Evolutionary conservation across 2,113 vertebrate genomes (phyloP), one percentile per base, ranked within the genome.

Genomic region (Phaetusa simplex): DNA sequence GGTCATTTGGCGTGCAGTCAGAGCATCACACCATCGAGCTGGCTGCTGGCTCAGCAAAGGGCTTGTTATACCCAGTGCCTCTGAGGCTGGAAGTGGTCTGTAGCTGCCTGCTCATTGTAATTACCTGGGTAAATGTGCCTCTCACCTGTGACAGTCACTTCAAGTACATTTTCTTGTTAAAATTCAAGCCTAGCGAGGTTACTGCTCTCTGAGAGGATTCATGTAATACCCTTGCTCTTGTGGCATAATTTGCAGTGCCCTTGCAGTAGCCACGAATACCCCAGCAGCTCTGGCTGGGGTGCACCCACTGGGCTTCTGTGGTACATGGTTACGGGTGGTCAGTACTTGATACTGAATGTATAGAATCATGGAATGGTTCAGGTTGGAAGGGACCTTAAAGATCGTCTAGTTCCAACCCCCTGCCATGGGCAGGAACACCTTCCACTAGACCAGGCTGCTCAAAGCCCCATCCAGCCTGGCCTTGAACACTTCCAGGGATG

Each of bases 1-100:
- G 2, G 47, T 8, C 1, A 2, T 36, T 50, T 0, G 0, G 34
- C 0, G 0, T 32, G 23, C 0, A 0, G 12, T 56, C 2, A 0
- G 26, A 65, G 23, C 73, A 62, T 82, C 36, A 1, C n/a, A 9
- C 0, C 0, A 1, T 24, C 6, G 3, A 43, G 13, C 71, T 61
- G 76, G 30, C 59, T 84, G 49, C 78, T 50, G 56, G 27, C n/a
- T 66, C 83, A 24, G 32, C 3, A 2, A 7, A 14, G 27, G 17
- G 14, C 55, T n/a, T 34, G 5, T 12, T 62, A 5, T 8, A 26
- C 55, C 5, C 2, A 0, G 26, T 29, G 8, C 27, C n/a, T 78
- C 45, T 20, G 36, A 9, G 30, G 10, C 5, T 45, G 38, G 8
- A 45, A 22, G 5, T 22, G 22, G 21, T 53, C 56, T 43, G 22